Evolutionary conservation across 2,113 vertebrate genomes (phyloP).

Genomic region (Pavo muticus): DNA sequence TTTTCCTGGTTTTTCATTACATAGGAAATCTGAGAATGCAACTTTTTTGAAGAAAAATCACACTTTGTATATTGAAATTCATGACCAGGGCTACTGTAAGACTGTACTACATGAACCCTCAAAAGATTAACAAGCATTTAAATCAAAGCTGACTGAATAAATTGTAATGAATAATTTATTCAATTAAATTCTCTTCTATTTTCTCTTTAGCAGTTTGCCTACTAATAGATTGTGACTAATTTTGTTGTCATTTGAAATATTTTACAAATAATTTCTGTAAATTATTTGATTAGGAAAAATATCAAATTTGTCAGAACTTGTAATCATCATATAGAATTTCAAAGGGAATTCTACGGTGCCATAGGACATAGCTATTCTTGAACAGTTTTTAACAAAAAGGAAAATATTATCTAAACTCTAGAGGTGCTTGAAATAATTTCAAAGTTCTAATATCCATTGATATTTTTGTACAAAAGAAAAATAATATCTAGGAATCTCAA

Average conservation of each 20-base stretch:
- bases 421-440: slow-evolving; percentile 26
- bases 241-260: slow-evolving; percentile 41
- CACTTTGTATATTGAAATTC: slow-evolving; percentile 17
- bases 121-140: slow-evolving; percentile 50
- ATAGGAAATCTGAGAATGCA: background rate
- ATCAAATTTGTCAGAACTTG: background rate
- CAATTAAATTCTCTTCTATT: slow-evolving; percentile 45
- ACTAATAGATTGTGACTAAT: slow-evolving; percentile 23
- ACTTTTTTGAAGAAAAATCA: background rate
- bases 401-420: background rate
- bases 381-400: background rate
- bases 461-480: slow-evolving; percentile 21
- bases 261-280: slow-evolving; percentile 17
- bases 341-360: background rate
- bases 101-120: slow-evolving; percentile 6
- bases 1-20: background rate
- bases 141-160: slow-evolving; percentile 48
- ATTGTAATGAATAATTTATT: slow-evolving; percentile 55
- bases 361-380: background rate
- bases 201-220: slow-evolving; percentile 20
- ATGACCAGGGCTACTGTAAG: background rate
- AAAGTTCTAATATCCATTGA: background rate
- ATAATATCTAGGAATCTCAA: background rate
- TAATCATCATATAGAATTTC: background rate
- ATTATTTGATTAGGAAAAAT: background rate